A percentile compares a stretch with the other conserved stretches of the same genome.
Evolutionary conservation across 2,113 vertebrate genomes (phyloP).

Genomic region (Pomatorhinus ruficollis): DNA sequence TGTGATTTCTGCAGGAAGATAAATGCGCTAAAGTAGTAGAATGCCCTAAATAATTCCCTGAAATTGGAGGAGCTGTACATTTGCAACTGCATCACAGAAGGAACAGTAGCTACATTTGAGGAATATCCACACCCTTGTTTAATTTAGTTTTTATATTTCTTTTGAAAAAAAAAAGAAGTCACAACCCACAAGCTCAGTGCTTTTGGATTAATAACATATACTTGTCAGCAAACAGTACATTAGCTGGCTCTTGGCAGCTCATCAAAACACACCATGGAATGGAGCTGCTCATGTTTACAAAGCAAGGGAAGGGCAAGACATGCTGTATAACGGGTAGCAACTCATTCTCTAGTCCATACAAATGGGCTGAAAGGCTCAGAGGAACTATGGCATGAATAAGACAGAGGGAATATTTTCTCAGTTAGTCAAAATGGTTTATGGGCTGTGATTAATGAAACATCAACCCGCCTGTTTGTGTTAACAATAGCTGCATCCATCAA

Average conservation of each 20-base stretch:
- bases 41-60: neutral
- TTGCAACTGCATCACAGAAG: neutral
- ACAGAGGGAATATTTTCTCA: slow-evolving; percentile 52
- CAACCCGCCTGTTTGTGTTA: neutral
- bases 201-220: slow-evolving; percentile 69
- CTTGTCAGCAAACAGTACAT: slow-evolving; percentile 80
- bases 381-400: neutral
- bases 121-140: slow-evolving; percentile 67
- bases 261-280: slow-evolving; percentile 76
- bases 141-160: slow-evolving; percentile 59
- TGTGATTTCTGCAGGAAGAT: neutral
- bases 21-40: neutral
- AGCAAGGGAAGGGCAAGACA: slow-evolving; percentile 66
- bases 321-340: slow-evolving; percentile 54
- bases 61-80: neutral
- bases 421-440: slow-evolving; percentile 50
- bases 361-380: slow-evolving; percentile 20
- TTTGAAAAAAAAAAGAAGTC: neutral
- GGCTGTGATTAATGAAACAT: slow-evolving; percentile 47
- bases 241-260: slow-evolving; percentile 76
- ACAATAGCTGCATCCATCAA: slow-evolving; percentile 34
- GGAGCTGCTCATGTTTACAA: slow-evolving; percentile 67
- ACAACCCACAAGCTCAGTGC: slow-evolving; percentile 50
- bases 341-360: slow-evolving; percentile 19
- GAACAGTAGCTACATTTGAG: slow-evolving; percentile 64